A percentile compares a stretch with the other conserved stretches of the same genome.
Evolutionary conservation across 2,797 vertebrate species (phyloP).

Genomic region (Pagetopsis macropterus): DNA sequence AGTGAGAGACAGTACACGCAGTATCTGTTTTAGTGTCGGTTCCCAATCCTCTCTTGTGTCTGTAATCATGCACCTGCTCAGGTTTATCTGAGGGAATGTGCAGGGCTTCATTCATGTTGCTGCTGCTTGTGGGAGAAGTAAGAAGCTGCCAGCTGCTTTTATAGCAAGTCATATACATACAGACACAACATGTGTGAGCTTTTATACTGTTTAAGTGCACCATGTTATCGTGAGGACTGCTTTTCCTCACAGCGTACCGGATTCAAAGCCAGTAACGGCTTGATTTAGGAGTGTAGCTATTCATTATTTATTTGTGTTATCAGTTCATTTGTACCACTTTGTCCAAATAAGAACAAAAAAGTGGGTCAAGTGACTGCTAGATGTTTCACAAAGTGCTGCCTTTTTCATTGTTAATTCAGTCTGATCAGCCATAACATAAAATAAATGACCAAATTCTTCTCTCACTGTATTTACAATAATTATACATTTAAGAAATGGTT

Average conservation of each 20-base stretch:
- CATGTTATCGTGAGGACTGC: neutral
- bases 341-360: no score
- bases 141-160: neutral
- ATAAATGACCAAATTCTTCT: no score
- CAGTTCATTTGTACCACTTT: no score
- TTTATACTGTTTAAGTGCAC: neutral
- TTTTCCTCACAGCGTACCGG: neutral
- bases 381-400: neutral
- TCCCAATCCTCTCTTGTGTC: neutral
- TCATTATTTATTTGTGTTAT: no score
- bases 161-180: neutral
- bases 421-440: neutral
- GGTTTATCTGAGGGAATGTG: neutral
- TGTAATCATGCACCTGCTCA: neutral
- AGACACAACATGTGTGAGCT: neutral
- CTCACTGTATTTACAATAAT: no score
- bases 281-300: neutral
- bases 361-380: neutral
- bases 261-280: neutral
- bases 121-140: no score
- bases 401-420: neutral
- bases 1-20: neutral
- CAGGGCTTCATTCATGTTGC: no score
- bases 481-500: no score
- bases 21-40: neutral